phyloP scores from a whole-genome alignment of 2,888 invertebrate genomes.

The Drosophila cyrtoloma region DNA sequence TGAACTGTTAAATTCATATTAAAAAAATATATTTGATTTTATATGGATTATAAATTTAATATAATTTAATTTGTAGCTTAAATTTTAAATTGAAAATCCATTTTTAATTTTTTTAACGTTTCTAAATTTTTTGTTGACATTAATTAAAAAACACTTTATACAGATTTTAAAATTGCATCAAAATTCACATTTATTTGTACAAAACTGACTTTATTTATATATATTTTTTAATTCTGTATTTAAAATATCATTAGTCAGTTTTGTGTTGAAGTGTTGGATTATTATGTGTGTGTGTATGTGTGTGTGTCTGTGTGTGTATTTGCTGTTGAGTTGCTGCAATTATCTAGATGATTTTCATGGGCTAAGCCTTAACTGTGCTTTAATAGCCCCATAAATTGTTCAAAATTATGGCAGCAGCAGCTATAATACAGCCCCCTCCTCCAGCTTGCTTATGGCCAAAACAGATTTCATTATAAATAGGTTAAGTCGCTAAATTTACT shows the following conservation, averaged over 20 bases:
- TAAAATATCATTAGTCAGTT: neutral
- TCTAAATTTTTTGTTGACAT: too few species aligned
- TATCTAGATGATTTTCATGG: slow-evolving; percentile 61
- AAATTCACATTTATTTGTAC: neutral
- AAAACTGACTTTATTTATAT: neutral
- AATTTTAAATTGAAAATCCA: neutral
- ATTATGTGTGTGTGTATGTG: slow-evolving; percentile 24
- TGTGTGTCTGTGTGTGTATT: slow-evolving; percentile 5
- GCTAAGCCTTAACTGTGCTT: slow-evolving; percentile 71
- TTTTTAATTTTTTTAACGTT: neutral
- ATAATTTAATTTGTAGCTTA: neutral
- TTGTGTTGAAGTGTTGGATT: slow-evolving; percentile 50
- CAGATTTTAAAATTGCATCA: neutral
- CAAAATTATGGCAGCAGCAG: slow-evolving; percentile 56
- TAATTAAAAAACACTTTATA: neutral
- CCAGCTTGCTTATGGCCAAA: slow-evolving; percentile 47
- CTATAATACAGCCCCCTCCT: slow-evolving; percentile 46
- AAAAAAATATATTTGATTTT: neutral
- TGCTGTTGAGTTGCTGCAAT: slow-evolving; percentile 52
- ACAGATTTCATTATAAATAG: slow-evolving; percentile 80
- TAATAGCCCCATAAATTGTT: slow-evolving; percentile 67
- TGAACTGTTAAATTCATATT: too few species aligned
- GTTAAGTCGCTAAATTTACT: slow-evolving; percentile 77
- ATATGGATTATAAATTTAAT: neutral
- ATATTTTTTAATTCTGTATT: neutral